These are phyloP conservation scores for Pogonognathellus flavescens DNA, from an alignment of 1,140 invertebrate species.

Conservation along the genomic window DNA sequence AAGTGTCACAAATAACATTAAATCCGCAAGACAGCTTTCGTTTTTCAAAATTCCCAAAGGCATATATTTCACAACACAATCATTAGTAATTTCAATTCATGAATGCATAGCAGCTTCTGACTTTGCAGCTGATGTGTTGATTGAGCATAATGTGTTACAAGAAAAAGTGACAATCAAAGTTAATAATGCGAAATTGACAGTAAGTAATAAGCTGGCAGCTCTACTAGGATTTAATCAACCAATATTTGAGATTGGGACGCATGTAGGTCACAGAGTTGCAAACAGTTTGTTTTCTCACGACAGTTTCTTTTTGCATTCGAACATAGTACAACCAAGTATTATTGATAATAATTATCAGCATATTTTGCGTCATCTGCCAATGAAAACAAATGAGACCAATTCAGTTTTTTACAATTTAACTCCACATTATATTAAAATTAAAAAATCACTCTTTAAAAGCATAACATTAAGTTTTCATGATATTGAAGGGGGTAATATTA, in stretches of 20 bases:
- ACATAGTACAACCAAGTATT: neutral
- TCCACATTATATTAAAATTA: neutral
- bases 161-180: neutral
- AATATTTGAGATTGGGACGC: neutral
- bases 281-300: neutral
- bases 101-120: too few species aligned
- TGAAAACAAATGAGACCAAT: neutral
- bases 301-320: neutral
- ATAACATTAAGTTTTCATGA: neutral
- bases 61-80: too few species aligned
- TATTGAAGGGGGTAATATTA: neutral
- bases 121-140: too few species aligned
- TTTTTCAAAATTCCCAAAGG: too few species aligned
- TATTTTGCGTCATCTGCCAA: neutral
- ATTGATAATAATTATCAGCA: neutral
- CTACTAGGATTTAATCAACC: neutral
- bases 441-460: neutral
- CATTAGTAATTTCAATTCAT: too few species aligned
- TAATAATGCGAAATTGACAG: neutral
- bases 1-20: too few species aligned
- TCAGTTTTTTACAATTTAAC: neutral
- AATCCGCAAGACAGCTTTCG: too few species aligned
- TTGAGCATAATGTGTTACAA: too few species aligned
- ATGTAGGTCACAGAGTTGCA: neutral
- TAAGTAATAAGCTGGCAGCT: neutral